Evolutionary conservation across 2,113 vertebrate genomes (phyloP).

Genomic region (Melanocharis versteri): DNA sequence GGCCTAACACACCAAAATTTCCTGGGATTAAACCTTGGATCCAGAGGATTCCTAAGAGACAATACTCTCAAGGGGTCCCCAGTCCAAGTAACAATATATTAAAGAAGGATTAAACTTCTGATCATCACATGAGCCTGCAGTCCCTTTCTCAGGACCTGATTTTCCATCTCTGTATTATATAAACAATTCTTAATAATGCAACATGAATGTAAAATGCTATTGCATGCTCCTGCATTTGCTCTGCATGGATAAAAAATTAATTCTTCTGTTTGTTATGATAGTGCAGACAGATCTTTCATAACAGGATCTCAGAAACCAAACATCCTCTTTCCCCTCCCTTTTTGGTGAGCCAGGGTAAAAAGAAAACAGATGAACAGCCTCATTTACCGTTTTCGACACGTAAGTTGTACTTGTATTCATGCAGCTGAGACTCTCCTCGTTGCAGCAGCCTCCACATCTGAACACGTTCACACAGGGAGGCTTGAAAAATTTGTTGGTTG

Average conservation of each 20-base stretch:
- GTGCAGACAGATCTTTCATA: conserved; percentile 19
- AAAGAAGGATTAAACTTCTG: neutral
- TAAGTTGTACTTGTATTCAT: conserved; percentile 87
- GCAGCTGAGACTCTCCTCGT: conserved; percentile 88
- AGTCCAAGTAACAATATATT: neutral
- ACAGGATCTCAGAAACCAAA: conserved; percentile 40
- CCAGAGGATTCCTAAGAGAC: neutral
- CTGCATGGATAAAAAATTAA: neutral
- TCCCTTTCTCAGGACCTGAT: neutral
- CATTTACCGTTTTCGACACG: conserved; percentile 89
- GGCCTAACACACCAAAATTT: neutral
- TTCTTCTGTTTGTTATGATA: conserved; percentile 22
- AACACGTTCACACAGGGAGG: conserved; percentile 92
- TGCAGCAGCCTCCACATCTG: conserved; percentile 94
- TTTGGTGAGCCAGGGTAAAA: neutral
- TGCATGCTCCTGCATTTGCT: neutral
- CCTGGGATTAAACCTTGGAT: neutral
- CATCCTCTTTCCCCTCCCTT: conserved; percentile 16
- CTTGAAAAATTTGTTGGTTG: conserved; percentile 90
- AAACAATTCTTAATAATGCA: neutral
- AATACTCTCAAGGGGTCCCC: neutral
- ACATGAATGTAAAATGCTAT: neutral
- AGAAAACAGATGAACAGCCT: neutral
- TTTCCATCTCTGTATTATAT: neutral
- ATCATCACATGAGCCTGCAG: neutral